Conservation (phyloP, 2,888 invertebrate species). For the Archips crataeganus region DNA sequence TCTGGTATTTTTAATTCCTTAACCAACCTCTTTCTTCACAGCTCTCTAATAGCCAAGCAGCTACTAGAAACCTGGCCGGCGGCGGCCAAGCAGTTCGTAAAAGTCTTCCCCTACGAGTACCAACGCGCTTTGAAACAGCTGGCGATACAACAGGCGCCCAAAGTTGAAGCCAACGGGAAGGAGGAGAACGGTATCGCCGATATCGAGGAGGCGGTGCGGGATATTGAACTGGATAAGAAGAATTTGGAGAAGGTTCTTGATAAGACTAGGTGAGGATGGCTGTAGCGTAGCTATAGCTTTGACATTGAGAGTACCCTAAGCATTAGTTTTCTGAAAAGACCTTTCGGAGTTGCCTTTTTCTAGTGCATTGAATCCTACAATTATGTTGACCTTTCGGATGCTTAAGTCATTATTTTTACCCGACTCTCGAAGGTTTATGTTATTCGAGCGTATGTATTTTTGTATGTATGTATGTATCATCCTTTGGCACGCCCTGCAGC, state of each 20-base stretch:
- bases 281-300: no score
- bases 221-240: conserved; percentile 91
- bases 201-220: conserved; percentile 95
- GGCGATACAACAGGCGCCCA: conserved; percentile 69
- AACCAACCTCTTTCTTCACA: conserved; percentile 45
- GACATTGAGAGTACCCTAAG: no score
- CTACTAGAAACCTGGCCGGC: conserved; percentile 93
- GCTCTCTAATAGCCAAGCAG: conserved; percentile 92
- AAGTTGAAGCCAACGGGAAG: conserved; percentile 65
- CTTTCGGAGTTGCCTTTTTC: no score
- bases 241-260: conserved; percentile 93
- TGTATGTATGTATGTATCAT: no score
- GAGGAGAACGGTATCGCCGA: conserved; percentile 87
- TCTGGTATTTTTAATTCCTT: no score
- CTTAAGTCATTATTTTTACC: no score
- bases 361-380: no score
- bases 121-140: conserved; percentile 94
- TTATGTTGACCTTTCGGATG: no score
- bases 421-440: no score
- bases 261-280: conserved; percentile 87
- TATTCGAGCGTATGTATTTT: no score
- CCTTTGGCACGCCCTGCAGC: no score
- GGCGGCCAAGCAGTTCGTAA: conserved; percentile 92
- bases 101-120: conserved; percentile 99
- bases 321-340: no score